These are phyloP conservation scores for Bombus consobrinus DNA, from an alignment of 1,140 invertebrate species.

Conservation along the genomic window DNA sequence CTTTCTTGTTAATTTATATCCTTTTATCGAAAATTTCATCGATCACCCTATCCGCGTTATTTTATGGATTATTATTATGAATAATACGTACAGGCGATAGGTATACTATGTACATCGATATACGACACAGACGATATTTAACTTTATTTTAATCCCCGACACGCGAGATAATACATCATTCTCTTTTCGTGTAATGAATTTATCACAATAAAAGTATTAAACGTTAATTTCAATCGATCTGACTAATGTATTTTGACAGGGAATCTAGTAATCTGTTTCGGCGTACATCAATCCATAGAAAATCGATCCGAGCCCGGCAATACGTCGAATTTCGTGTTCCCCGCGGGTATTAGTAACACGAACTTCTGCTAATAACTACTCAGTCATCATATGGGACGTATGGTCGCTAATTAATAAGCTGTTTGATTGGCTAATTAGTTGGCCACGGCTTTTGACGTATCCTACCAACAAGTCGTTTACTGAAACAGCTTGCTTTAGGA, in stretches of 20 bases:
- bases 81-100: neutral
- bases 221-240: conserved; percentile 36
- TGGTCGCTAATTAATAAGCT: conserved; percentile 49
- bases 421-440: conserved; percentile 50
- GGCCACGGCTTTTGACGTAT: conserved; percentile 11
- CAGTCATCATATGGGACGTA: conserved; percentile 35
- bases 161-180: neutral
- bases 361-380: conserved; percentile 46
- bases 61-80: neutral
- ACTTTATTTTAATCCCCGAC: neutral
- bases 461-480: neutral
- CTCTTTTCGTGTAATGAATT: neutral
- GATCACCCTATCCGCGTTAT: neutral
- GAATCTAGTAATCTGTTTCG: conserved; percentile 14
- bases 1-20: neutral
- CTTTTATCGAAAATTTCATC: neutral
- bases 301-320: conserved; percentile 27
- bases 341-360: conserved; percentile 42
- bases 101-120: neutral
- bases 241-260: conserved; percentile 18
- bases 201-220: conserved; percentile 15
- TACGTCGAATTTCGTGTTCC: conserved; percentile 27
- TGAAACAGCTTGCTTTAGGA: neutral
- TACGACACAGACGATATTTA: neutral
- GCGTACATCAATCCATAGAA: conserved; percentile 27